Evolutionary conservation across 2,113 vertebrate genomes (phyloP).

Genomic region (Collichthys lucidus): DNA sequence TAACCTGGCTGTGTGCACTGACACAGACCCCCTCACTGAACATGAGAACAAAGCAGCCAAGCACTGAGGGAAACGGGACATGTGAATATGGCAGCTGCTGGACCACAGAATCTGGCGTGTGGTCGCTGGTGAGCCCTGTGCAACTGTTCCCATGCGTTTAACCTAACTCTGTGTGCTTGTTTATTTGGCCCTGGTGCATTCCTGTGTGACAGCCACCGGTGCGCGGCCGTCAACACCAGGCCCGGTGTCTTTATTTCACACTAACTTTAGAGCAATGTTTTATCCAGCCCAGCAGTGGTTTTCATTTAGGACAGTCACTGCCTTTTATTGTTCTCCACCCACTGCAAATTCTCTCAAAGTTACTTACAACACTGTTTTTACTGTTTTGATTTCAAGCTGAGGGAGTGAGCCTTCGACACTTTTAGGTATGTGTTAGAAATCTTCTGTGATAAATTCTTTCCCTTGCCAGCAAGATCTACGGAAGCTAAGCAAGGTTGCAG

Average conservation of each 20-base stretch:
- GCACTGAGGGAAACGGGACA: constrained; percentile 4
- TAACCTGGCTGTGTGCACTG: not conserved
- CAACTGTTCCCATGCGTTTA: constrained; percentile 50
- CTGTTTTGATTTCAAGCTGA: constrained; percentile 3
- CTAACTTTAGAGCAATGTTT: constrained; percentile 17
- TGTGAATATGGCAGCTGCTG: constrained; percentile 24
- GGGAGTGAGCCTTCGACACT: not conserved
- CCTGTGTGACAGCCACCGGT: constrained; percentile 49
- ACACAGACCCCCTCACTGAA: not conserved
- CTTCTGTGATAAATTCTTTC: constrained; percentile 1
- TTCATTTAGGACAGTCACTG: constrained; percentile 20
- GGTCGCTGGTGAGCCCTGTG: constrained; percentile 29
- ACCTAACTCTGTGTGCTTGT: constrained; percentile 32
- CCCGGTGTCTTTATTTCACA: constrained; percentile 41
- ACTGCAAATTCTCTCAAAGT: not conserved
- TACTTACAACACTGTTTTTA: not conserved
- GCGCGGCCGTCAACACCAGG: constrained; percentile 16
- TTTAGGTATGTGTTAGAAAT: constrained; percentile 3
- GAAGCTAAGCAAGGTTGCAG: not conserved
- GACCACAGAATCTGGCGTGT: constrained; percentile 20
- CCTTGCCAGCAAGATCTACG: not conserved
- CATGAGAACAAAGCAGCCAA: not conserved
- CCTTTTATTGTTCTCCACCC: constrained; percentile 35
- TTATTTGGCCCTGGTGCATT: constrained; percentile 55
- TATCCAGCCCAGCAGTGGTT: constrained; percentile 39